Evolutionary conservation across 2,888 invertebrate species (phyloP), one percentile per base, ranked within the genome.

Genomic region (Pachydiplax longipennis): DNA sequence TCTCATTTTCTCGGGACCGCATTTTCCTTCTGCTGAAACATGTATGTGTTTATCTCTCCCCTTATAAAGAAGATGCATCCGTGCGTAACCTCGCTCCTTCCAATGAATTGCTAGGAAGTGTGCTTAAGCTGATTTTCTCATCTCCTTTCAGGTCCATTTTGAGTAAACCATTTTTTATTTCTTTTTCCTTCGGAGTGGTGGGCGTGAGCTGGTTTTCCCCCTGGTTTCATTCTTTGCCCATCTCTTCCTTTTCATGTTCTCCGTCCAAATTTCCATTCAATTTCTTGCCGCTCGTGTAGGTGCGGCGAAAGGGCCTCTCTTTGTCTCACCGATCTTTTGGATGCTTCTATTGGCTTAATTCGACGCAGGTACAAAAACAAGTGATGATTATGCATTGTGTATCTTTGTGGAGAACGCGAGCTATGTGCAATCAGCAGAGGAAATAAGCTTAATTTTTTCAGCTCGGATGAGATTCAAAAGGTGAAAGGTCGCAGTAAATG

Each of bases 111-210:
- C 18, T 53, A 31, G 35, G 65, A 87, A 10, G n/a, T 58, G 61
- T 31, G 37, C 87, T 61, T 87, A 65, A 87, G 87, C 61, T 87
- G 87, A 87, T 87, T 87, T 87, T 58, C 87, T 35, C 87, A 40
- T 87, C 37, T 37, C 61, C 22, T 61, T 53, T 73, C 73, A 25
- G 73, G 73, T 73, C 73, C 73, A 73, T 31, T 73, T 73, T 73
- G 73, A 31, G 31, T 31, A 73, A 73, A 73, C 73, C 73, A 73
- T 73, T 73, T 73, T 73, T 73, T 73, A 12, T 53, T 18, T 53
- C 18, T 53, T 53, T 18, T 53, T 53, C 12, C 15, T 13, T 10
- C 10, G 25, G 65, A 65, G 25, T 65, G 73, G 73, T 12, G 73
- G 31, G 31, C 31, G 73, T 31, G 73, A 73, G 73, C 25, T 31